Evolutionary conservation across 2,113 vertebrate genomes (phyloP).

Genomic region (Xiphophorus couchianus): DNA sequence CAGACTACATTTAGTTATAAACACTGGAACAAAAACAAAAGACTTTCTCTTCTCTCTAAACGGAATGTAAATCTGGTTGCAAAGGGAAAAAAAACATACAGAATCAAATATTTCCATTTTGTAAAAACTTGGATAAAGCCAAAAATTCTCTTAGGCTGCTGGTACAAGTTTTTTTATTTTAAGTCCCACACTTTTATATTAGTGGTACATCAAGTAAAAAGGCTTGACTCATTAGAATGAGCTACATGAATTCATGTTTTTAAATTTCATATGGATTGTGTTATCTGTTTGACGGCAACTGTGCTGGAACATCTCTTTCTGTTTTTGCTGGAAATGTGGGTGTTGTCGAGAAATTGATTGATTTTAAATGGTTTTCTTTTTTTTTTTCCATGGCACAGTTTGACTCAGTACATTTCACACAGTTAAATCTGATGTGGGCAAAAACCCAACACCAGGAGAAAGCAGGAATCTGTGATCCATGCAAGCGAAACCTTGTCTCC

Average conservation of each 20-base stretch:
- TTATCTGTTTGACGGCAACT: not conserved
- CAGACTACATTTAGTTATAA: no score
- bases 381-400: constrained; percentile 3
- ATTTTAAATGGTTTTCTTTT: not conserved
- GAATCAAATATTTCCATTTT: no score
- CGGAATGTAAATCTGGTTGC: no score
- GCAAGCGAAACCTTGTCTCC: constrained; percentile 24
- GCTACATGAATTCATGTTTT: not conserved
- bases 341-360: not conserved
- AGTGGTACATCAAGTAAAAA: not conserved
- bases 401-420: constrained; percentile 13
- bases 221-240: not conserved
- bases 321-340: constrained; percentile 47
- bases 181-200: not conserved
- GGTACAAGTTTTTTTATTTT: not conserved
- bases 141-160: not conserved
- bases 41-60: no score
- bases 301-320: constrained; percentile 1
- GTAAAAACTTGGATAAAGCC: no score
- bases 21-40: no score
- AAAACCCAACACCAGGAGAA: constrained; percentile 22
- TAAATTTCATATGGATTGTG: not conserved
- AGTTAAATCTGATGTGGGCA: constrained; percentile 40
- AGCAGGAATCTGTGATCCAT: constrained; percentile 29
- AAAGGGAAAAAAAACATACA: no score